Evolutionary conservation across 92 coral and sea anemone species (phyloP).

Genomic region (Umimayanthus kanabou): DNA sequence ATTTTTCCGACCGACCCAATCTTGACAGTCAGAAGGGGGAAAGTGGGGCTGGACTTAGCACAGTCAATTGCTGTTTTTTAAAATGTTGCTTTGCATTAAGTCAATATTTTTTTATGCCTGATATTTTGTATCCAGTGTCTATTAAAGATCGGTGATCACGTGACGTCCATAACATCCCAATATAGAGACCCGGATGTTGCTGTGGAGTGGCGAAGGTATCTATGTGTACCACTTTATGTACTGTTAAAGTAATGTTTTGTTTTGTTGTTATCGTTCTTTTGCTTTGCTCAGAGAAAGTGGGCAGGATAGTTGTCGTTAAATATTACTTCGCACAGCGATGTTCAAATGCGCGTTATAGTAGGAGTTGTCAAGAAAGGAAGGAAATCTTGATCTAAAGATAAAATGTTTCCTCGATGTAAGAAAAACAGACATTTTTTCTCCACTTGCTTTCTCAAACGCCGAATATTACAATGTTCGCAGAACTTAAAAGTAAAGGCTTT

Average conservation of each 20-base stretch:
- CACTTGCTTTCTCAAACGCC: background rate
- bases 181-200: conserved; percentile 79
- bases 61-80: too few relatives aligned
- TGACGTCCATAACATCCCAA: conserved; percentile 87
- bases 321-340: too few relatives aligned
- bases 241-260: background rate
- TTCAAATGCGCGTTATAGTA: too few relatives aligned
- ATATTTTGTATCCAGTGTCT: conserved; percentile 66
- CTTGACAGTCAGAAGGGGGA: too few relatives aligned
- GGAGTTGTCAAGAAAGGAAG: background rate
- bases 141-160: conserved; percentile 94
- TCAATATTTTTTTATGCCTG: background rate
- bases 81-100: background rate
- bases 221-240: background rate
- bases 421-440: too few relatives aligned
- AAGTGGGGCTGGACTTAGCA: too few relatives aligned
- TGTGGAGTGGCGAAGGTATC: conserved; percentile 89
- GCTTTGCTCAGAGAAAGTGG: too few relatives aligned
- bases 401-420: background rate
- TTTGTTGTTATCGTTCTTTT: background rate
- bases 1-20: too few relatives aligned
- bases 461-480: background rate
- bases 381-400: background rate
- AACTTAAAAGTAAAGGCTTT: background rate
- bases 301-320: too few relatives aligned